Base-by-base conservation (phyloP, 1,140 invertebrate genomes). In the Stratiolaelaps scimitus region DNA sequence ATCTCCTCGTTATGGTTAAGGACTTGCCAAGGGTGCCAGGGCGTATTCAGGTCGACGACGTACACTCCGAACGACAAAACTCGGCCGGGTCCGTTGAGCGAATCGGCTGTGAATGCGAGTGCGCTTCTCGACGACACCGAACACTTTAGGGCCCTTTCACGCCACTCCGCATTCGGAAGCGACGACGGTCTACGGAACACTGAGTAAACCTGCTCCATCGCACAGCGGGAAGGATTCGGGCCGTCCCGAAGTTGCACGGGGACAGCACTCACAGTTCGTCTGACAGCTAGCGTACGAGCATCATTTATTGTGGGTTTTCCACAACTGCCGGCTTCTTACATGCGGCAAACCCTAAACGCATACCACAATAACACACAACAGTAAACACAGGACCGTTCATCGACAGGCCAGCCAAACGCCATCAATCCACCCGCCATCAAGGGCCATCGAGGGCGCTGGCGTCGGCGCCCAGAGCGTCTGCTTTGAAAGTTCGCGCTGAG, bases 31-130 rank as follows among this genome's bases (percentile, higher is more conserved):
- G 81, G 79, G 71, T 86, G 81, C 87, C 87, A 90, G 1, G 88
- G 87, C 68, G 85, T 84, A 74, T 90, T 88, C 34, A 91, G 76
- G 75, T 92, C 89, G 69, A 85, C 84, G 5, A 91, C 84, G 75
- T 89, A 92, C 48, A 91, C 86, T 75, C 89, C 83, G 26, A 83
- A 84, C 34, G 83, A 83, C 80, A 83, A 85, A 64, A 81, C 83
- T 72, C 83, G 81, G 10, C 81, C 82, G 64, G 77, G 80, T 15
- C 71, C 73, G 70, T 87, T 85, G 48, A 82, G 79, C 53, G 85
- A 77, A 75, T 83, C 84, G 64, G 80, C 85, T 20, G 84, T 85
- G 73, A 89, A 91, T 0, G 88, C 88, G 23, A 88, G 81, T 45
- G 88, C 83, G 76, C 90, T 90, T 26, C 80, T 80, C 56, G 81